phyloP scores from a whole-genome alignment of 2,888 invertebrate genomes.

The Nesidiocoris tenuis region DNA sequence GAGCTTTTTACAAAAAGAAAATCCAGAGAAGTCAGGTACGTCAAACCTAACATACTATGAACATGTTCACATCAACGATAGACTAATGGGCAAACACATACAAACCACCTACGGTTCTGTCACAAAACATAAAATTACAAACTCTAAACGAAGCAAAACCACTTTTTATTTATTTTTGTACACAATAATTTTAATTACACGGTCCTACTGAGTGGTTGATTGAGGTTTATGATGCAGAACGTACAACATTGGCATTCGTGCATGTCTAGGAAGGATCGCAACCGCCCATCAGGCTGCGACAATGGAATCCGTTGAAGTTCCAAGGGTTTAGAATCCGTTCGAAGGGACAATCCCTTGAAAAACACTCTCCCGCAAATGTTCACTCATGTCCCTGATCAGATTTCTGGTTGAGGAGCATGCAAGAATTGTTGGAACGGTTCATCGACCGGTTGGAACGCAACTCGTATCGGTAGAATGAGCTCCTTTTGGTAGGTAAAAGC shows the following conservation, averaged over 20 bases:
- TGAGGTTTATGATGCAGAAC: slow-evolving; percentile 20
- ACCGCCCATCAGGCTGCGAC: neutral
- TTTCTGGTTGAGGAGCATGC: too few relatives aligned
- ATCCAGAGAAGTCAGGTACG: neutral
- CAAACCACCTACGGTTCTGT: slow-evolving; percentile 35
- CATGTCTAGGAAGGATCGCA: slow-evolving; percentile 11
- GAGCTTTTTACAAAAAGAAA: neutral
- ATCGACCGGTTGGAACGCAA: too few relatives aligned
- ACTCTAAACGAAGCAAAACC: slow-evolving; percentile 31
- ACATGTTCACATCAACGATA: neutral
- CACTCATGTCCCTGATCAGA: too few relatives aligned
- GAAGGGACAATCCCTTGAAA: too few relatives aligned
- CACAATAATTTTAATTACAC: slow-evolving; percentile 13
- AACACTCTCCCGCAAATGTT: too few relatives aligned
- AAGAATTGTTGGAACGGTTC: too few relatives aligned
- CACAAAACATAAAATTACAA: slow-evolving; percentile 16
- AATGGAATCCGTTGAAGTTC: neutral
- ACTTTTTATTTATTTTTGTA: slow-evolving; percentile 11
- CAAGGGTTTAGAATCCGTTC: too few relatives aligned
- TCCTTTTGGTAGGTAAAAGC: too few relatives aligned
- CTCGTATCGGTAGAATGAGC: too few relatives aligned
- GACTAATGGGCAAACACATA: slow-evolving; percentile 39
- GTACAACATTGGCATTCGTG: slow-evolving; percentile 26
- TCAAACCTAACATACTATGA: neutral
- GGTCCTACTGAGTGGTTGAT: slow-evolving; percentile 29